Percentiles rank a stretch among this genome's conserved stretches.
Conservation (phyloP, 2,797 vertebrate genomes). For the Pygocentrus nattereri region DNA sequence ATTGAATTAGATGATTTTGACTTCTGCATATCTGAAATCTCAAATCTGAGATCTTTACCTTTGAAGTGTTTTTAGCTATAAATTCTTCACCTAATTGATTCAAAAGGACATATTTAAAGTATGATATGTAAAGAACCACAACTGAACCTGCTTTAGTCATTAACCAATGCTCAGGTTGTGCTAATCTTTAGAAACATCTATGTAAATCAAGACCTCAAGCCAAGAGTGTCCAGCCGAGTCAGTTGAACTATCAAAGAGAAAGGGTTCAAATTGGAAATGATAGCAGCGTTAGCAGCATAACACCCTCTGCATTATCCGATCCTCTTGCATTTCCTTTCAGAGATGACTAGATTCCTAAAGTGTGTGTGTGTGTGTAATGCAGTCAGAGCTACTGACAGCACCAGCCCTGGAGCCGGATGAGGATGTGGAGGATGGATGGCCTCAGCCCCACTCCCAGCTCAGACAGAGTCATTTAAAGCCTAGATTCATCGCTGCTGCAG, state of each 20-base stretch:
- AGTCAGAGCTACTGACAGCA: slow-evolving; percentile 17
- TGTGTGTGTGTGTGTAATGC: slow-evolving; percentile 45
- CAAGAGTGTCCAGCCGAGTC: neutral
- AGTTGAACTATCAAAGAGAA: slow-evolving; percentile 23
- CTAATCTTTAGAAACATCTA: slow-evolving; percentile 17
- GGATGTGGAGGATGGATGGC: slow-evolving; percentile 43
- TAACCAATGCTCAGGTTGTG: slow-evolving; percentile 4
- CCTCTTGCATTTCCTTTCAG: slow-evolving; percentile 42
- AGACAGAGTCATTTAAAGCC: slow-evolving; percentile 50
- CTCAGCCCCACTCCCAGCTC: slow-evolving; percentile 23
- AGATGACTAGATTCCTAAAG: slow-evolving; percentile 40
- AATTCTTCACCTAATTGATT: neutral
- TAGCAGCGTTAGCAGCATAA: slow-evolving; percentile 13
- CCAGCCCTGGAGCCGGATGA: slow-evolving; percentile 32
- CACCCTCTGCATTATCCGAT: slow-evolving; percentile 39
- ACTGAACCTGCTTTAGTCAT: neutral
- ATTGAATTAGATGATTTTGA: neutral
- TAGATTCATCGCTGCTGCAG: slow-evolving; percentile 50
- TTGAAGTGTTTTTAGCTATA: neutral
- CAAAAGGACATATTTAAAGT: neutral
- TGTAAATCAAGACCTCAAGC: slow-evolving; percentile 11
- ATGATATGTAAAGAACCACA: slow-evolving; percentile 4
- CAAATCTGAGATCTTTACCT: neutral
- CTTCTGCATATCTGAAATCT: neutral
- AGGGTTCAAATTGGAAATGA: slow-evolving; percentile 17